Evolutionary conservation across 2,797 vertebrate genomes (phyloP), one percentile per base, ranked within the genome.

Genomic region (Acanthopagrus latus): DNA sequence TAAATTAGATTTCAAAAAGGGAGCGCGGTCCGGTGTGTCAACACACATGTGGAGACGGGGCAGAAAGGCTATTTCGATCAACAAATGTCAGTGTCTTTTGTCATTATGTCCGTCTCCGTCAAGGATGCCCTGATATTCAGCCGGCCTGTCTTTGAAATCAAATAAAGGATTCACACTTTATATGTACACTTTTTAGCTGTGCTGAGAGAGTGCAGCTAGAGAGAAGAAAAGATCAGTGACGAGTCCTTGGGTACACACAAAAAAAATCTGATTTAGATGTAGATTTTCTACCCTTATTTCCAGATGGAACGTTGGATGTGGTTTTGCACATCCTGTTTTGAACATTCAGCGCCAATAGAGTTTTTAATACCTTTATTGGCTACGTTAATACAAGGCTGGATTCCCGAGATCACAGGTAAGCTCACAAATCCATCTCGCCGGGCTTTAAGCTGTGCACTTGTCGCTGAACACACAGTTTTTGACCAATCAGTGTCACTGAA

Each of bases 1-100:
- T 83, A 84, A 81, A 88, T 86, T 84, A 51, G 47, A 82, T 88
- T 87, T 78, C 43, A 81, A 74, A 85, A 65, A 64, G 33, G 57
- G 57, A 66, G 48, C 46, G 48, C 1, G 41, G 71, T 71, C 44
- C n/a, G 52, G 23, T 64, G 81, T 76, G 64, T 82, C 84, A 82
- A 52, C 81, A 84, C 38, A 66, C 33, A 66, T 16, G 41, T 21
- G 54, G 46, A 80, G 59, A 78, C 64, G 17, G 57, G 27, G 57
- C 18, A 50, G n/a, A 70, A 46, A 72, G 25, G 23, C 60, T 69
- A 1, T 78, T 82, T 50, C 65, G 9, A 60, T 44, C 70, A 64
- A 59, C n/a, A 68, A 65, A 75, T 59, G 59, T 71, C 46, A 66
- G n/a, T n/a, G n/a, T n/a, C 47, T 70, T 25, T 51, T 67, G 54